Percentiles rank a stretch among this genome's conserved stretches.
Conservation (phyloP, 2,797 vertebrate species). For the Buphagus erythrorhynchus region DNA sequence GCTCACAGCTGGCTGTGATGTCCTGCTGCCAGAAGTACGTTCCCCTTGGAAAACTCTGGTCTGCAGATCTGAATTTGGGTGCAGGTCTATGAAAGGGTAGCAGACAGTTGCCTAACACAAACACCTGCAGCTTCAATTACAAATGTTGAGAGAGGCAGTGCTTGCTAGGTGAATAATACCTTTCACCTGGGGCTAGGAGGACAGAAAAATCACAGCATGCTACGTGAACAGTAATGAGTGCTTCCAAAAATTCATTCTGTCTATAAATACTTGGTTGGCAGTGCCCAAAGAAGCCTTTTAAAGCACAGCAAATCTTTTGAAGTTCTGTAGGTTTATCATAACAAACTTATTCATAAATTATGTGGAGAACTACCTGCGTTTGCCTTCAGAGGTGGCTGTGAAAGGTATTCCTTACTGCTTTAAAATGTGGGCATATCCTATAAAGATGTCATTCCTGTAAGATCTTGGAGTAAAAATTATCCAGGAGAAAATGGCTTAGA, state of each 20-base stretch:
- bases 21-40: not conserved
- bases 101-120: not conserved
- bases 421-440: not conserved
- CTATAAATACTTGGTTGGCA: not conserved
- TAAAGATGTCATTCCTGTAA: not conserved
- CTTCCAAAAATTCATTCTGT: not conserved
- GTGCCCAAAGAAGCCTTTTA: not conserved
- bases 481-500: not conserved
- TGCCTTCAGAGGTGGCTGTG: not conserved
- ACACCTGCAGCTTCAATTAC: not conserved
- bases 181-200: not conserved
- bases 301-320: not conserved
- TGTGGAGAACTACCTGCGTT: not conserved
- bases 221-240: accelerated
- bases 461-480: not conserved
- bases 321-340: not conserved
- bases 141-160: not conserved
- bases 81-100: not conserved
- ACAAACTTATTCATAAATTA: not conserved
- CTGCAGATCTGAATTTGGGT: not conserved
- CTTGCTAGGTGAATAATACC: not conserved
- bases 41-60: not conserved
- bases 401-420: not conserved
- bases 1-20: not conserved
- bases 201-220: not conserved